A percentile compares a stretch with the other conserved stretches of the same genome.
Evolutionary conservation across 2,797 vertebrate genomes (phyloP).

Genomic region (Cheirogaleus major): DNA sequence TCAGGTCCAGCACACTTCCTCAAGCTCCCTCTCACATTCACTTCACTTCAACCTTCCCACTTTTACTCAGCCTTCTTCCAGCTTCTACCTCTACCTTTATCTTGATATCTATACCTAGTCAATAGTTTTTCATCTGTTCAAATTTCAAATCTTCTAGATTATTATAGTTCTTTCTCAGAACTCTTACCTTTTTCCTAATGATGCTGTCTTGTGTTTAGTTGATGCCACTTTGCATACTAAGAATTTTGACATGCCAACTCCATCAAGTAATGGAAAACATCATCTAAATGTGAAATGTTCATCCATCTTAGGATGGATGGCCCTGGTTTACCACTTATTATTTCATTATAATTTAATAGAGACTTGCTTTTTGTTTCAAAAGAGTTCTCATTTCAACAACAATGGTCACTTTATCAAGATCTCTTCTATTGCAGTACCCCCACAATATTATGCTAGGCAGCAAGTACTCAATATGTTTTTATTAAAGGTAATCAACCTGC

Average conservation of each 20-base stretch:
- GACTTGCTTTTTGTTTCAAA: not conserved
- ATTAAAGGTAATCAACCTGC: conserved; percentile 16
- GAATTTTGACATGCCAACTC: not conserved
- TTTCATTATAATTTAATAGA: conserved; percentile 11
- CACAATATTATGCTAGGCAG: not conserved
- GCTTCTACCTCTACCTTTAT: not conserved
- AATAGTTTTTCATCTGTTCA: not conserved
- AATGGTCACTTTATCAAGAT: conserved; percentile 18
- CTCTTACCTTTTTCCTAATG: not conserved
- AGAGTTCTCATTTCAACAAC: not conserved
- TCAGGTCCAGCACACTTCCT: not conserved
- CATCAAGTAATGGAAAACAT: not conserved
- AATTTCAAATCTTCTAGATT: not conserved
- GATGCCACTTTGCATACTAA: not conserved
- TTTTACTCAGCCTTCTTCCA: conserved; percentile 18
- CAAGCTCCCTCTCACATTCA: not conserved
- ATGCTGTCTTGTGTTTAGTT: not conserved
- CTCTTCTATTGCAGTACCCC: not conserved
- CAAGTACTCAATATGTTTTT: not conserved
- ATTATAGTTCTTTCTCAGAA: not conserved
- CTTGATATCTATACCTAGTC: not conserved
- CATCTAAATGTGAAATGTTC: not conserved
- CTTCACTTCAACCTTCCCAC: not conserved
- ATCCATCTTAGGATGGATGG: not conserved
- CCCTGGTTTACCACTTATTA: not conserved